A percentile compares a stretch with the other conserved stretches of the same genome.
phyloP scores from a whole-genome alignment of 2,113 vertebrate genomes.

The Syrrhaptes paradoxus region DNA sequence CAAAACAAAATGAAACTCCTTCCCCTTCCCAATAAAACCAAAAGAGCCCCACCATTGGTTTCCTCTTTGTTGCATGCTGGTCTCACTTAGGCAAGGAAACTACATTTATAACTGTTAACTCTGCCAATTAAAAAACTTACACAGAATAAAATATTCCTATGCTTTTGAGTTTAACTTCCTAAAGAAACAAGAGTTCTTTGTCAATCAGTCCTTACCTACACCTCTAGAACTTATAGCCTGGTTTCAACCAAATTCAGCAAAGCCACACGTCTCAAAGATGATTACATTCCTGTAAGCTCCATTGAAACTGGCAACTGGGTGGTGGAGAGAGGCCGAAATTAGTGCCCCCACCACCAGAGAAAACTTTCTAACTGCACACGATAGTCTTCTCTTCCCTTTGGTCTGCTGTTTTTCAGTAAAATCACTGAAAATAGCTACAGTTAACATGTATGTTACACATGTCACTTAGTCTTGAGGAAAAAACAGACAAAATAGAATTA shows the following conservation, averaged over 20 bases:
- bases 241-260: neutral
- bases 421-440: neutral
- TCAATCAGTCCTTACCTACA: neutral
- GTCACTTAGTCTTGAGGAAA: neutral
- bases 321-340: neutral
- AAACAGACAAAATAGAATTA: neutral
- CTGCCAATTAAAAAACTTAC: neutral
- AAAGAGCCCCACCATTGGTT: neutral
- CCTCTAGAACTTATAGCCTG: neutral
- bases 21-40: neutral
- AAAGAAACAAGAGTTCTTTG: neutral
- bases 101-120: neutral
- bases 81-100: neutral
- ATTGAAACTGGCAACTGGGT: neutral
- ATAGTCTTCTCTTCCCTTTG: neutral
- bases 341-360: neutral
- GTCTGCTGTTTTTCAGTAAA: neutral
- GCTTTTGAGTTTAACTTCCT: neutral
- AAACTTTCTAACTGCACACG: neutral
- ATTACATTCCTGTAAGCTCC: neutral
- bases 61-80: neutral
- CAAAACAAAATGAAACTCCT: neutral
- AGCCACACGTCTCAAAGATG: neutral
- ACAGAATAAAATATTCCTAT: neutral
- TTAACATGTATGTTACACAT: neutral